Evolutionary conservation across 2,797 vertebrate genomes (phyloP).

Genomic region (Sebastes glaucus): DNA sequence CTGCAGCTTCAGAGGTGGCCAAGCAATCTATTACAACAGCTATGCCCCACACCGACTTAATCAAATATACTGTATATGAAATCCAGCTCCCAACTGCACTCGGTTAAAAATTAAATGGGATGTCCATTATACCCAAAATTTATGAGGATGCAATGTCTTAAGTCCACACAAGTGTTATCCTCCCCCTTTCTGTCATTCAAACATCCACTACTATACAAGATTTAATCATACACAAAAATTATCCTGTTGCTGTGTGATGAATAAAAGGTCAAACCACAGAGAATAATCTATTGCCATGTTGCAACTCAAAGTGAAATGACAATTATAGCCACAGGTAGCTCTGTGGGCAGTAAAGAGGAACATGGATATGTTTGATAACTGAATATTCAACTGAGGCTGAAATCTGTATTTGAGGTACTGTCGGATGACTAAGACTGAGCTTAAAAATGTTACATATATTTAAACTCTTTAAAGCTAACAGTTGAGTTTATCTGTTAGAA

Average conservation of each 20-base stretch:
- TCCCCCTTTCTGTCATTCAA: neutral
- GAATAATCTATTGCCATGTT: constrained; percentile 20
- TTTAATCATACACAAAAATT: neutral
- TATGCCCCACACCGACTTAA: neutral
- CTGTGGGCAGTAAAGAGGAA: constrained; percentile 16
- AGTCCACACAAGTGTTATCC: neutral
- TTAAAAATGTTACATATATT: neutral
- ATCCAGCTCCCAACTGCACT: neutral
- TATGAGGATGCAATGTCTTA: neutral
- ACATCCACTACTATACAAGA: neutral
- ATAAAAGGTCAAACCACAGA: constrained; percentile 31
- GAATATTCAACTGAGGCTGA: neutral
- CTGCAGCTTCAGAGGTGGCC: constrained; percentile 7
- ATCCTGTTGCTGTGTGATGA: neutral
- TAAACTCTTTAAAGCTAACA: too few species aligned
- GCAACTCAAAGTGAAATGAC: constrained; percentile 35
- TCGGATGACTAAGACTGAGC: neutral
- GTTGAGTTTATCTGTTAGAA: too few species aligned
- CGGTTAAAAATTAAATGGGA: neutral
- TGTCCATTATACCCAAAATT: neutral
- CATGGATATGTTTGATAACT: neutral
- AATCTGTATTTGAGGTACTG: neutral
- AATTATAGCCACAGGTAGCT: constrained; percentile 44
- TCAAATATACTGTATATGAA: constrained; percentile 3
- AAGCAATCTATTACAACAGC: constrained; percentile 4